phyloP scores from a whole-genome alignment of 1,140 invertebrate species.

The Matsumurasca onukii region DNA sequence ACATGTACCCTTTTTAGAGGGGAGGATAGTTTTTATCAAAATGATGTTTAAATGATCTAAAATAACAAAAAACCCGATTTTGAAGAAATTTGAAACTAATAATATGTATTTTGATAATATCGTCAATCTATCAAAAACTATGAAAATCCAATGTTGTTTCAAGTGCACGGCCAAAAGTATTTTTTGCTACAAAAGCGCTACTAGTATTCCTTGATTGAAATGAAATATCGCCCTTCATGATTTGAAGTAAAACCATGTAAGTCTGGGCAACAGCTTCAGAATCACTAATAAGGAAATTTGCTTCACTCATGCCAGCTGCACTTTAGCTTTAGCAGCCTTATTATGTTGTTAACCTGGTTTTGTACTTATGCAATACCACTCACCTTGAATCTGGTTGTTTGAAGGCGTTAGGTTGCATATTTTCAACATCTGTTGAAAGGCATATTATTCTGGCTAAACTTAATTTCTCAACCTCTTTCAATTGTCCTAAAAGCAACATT shows the following conservation, averaged over 20 bases:
- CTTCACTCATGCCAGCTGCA: not conserved
- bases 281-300: not conserved
- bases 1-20: not conserved
- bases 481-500: not conserved
- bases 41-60: too few species aligned
- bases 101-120: too few species aligned
- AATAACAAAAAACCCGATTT: too few species aligned
- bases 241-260: not conserved
- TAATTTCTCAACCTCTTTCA: not conserved
- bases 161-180: too few species aligned
- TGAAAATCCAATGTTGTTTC: too few species aligned
- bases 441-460: conserved; percentile 4
- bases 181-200: too few species aligned
- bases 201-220: too few species aligned
- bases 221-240: too few species aligned
- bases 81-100: too few species aligned
- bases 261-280: not conserved
- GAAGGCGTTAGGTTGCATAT: conserved; percentile 9
- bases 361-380: not conserved
- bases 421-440: not conserved
- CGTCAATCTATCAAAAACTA: too few species aligned
- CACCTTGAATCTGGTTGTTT: conserved; percentile 11
- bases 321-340: not conserved
- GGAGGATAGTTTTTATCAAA: too few species aligned
- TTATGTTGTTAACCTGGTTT: not conserved